Percentiles rank a stretch among this genome's conserved stretches.
These are phyloP conservation scores for Ernsta delagoae DNA, from an alignment of 2,888 invertebrate genomes.

Conservation along the genomic window DNA sequence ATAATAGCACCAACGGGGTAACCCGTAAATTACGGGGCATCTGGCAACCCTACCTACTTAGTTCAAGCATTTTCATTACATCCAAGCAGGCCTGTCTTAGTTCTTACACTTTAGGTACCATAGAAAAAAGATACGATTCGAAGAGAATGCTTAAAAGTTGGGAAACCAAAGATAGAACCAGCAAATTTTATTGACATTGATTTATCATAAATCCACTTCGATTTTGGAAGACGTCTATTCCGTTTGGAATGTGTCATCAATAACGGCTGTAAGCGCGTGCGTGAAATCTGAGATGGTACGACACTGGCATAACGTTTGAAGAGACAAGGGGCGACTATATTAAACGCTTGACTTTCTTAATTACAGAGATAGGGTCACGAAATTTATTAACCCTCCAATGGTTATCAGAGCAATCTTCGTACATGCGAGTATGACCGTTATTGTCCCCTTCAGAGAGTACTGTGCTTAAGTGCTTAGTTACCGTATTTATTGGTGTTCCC, in stretches of 20 bases:
- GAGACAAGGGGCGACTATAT: constrained; percentile 18
- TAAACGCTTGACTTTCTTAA: constrained; percentile 32
- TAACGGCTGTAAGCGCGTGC: no score
- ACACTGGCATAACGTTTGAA: neutral
- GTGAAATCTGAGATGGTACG: no score
- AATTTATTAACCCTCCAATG: constrained; percentile 23
- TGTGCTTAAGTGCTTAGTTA: neutral
- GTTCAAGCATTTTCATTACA: neutral
- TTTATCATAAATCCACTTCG: no score
- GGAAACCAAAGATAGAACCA: no score
- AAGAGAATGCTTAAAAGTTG: no score
- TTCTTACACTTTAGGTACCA: neutral
- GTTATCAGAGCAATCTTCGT: constrained; percentile 3
- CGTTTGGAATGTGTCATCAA: no score
- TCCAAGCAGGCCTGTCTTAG: constrained; percentile 1
- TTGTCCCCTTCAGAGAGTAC: neutral
- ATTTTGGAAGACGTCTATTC: no score
- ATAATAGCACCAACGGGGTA: neutral
- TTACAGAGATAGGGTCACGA: constrained; percentile 33
- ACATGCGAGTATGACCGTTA: constrained; percentile 4
- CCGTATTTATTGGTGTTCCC: neutral
- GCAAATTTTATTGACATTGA: no score
- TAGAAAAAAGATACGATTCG: no score
- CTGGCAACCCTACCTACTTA: neutral
- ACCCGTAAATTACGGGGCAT: constrained; percentile 1